Evolutionary conservation across 1,140 invertebrate species (phyloP).

Genomic region (Apis cerana): DNA sequence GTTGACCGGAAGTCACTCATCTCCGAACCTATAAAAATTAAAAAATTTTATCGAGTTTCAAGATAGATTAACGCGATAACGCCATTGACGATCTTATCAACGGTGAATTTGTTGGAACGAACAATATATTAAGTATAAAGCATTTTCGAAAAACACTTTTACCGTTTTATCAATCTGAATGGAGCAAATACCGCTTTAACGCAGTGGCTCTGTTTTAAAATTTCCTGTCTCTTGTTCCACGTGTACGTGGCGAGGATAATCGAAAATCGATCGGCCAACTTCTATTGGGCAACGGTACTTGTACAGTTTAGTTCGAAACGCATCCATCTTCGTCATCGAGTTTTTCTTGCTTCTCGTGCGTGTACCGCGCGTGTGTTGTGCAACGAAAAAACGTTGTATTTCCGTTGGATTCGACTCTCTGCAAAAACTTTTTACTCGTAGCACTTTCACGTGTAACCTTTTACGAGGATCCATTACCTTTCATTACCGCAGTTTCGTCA

Average conservation of each 20-base stretch:
- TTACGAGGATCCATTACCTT: slow-evolving; percentile 13
- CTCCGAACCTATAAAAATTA: no score
- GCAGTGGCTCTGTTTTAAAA: neutral
- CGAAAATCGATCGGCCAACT: slow-evolving; percentile 28
- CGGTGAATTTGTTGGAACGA: no score
- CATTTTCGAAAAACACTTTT: no score
- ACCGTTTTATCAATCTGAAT: neutral
- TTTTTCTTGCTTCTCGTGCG: neutral
- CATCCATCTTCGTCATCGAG: slow-evolving; percentile 24
- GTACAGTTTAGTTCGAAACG: slow-evolving; percentile 13
- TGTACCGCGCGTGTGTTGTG: neutral
- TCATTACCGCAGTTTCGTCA: slow-evolving; percentile 6
- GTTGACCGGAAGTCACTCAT: no score
- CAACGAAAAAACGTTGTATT: no score
- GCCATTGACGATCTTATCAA: no score
- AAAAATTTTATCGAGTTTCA: no score
- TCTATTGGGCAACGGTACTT: neutral
- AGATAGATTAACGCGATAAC: no score
- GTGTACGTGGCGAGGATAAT: neutral
- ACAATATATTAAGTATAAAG: no score
- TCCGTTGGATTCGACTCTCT: neutral
- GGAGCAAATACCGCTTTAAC: neutral
- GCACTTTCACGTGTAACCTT: neutral
- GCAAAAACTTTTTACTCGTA: neutral
- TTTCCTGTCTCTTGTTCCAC: neutral